phyloP scores from a whole-genome alignment of 2,888 invertebrate genomes.

The Habroteleia sp. region DNA sequence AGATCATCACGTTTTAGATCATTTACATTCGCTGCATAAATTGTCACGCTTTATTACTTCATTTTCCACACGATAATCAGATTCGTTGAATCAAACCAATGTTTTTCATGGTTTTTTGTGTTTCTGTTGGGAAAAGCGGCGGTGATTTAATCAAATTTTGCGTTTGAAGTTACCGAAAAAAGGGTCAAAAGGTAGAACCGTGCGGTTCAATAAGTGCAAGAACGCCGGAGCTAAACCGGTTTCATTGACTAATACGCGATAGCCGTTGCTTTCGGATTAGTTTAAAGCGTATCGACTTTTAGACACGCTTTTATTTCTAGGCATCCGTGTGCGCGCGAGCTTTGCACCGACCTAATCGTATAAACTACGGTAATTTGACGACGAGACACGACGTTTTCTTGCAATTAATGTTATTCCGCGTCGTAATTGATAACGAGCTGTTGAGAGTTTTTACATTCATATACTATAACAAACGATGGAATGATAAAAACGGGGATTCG shows the following conservation, averaged over 20 bases:
- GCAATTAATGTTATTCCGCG: constrained; percentile 56
- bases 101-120: too few species aligned
- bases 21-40: too few species aligned
- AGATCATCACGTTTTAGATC: too few species aligned
- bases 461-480: constrained; percentile 44
- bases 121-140: too few species aligned
- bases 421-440: constrained; percentile 61
- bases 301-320: constrained; percentile 2
- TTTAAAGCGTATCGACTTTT: constrained; percentile 35
- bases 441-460: constrained; percentile 39
- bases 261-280: constrained; percentile 47
- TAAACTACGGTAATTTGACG: constrained; percentile 53
- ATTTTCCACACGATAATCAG: too few species aligned
- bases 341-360: constrained; percentile 13
- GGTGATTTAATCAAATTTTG: too few species aligned
- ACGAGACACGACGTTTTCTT: constrained; percentile 49
- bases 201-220: neutral
- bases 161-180: neutral
- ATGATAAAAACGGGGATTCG: constrained; percentile 52
- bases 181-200: too few species aligned
- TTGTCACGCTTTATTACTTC: too few species aligned
- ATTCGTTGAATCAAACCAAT: too few species aligned
- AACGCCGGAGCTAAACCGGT: constrained; percentile 34
- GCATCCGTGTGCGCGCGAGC: neutral
- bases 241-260: constrained; percentile 54